Base-by-base conservation (phyloP, 1,140 invertebrate species). In the Monomorium pharaonis region DNA sequence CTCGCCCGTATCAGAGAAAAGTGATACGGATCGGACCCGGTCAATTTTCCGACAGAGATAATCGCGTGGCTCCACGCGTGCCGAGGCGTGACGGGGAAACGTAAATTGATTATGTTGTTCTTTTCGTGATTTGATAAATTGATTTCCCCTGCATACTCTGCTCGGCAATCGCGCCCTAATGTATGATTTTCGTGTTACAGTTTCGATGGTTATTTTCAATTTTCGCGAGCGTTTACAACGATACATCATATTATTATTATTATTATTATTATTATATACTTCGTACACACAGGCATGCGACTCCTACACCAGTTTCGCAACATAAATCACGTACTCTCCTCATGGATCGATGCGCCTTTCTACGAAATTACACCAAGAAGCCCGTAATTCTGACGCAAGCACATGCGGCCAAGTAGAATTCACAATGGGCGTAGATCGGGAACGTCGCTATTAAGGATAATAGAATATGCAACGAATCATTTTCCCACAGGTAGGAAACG, bases 401-500 rank as follows among this genome's bases (percentile, higher is more conserved):
- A 87, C 84, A 89, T 70, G 85, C 88, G 86, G 89, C 86, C 88
- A 74, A 87, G 86, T 84, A 87, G 89, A 86, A 87, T 81, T 89
- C 76, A 90, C 85, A 90, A 90, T 90, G 89, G 88, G 84, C 85
- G 85, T 89, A 90, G 89, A 90, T 90, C 88, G 89, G 76, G 89
- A 90, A 86, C 89, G 84, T 90, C 85, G 89, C 89, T 87, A 90
- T 90, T 90, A 90, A 63, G 86, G 89, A 90, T 90, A 90, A 90
- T 90, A 84, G 89, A 90, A 90, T 83, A 89, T 83, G 86, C 85
- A 87, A 87, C 81, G 85, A 88, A 86, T 56, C 75, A 88, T 88
- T 90, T 90, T 88, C 89, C 81, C 89, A 85, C 87, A 84, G 75
- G 69, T 86, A 85, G 80, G 85, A 63, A n/a, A 84, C 85, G 81